Evolutionary conservation across 1,140 invertebrate genomes (phyloP), one percentile per base, ranked within the genome.

Genomic region (Diploscapter pachys): DNA sequence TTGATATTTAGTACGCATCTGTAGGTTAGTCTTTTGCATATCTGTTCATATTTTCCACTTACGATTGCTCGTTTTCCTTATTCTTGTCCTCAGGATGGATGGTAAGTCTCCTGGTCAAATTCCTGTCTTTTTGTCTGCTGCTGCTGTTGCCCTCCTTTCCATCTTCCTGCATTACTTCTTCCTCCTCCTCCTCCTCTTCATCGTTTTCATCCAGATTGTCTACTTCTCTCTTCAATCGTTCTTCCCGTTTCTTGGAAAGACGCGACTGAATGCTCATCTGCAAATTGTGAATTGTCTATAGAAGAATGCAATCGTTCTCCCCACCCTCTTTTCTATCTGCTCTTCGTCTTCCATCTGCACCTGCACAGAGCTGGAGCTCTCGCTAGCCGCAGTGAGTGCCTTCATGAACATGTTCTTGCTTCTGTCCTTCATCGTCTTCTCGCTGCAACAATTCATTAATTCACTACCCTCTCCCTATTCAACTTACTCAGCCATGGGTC

Each of bases 301-400:
- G 62, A 64, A 54, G 61, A 50, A 59, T 57, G 2, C 63, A 54
- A 54, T 72, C 71, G 8, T 52, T 63, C 71, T 56, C 65, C 13
- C 65, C 71, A 13, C 65, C 71, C 4, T 71, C 56, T n/a, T 13
- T 9, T 50, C 0, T 72, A 54, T 5, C 52, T 5, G 11, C 49
- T 54, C 5, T 53, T 72, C n/a, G 3, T 31, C 50, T 52, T 11
- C 4, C 51, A 63, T 11, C 71, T 57, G 56, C 55, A 72, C 2
- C 71, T 57, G 56, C 61, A 59, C 57, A 31, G 57, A 59, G 31
- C 48, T 51, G 51, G 48, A 59, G 57, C 65, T 75, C n/a, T 52
- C 57, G 31, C 69, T 76, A 5, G 75, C 75, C 9, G 55, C 75
- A n/a, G 65, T 76, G 69, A 76, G 66, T 4, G 75, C 75, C 5